A percentile compares a stretch with the other conserved stretches of the same genome.
Evolutionary conservation across 92 coral and sea anemone genomes (phyloP).

Genomic region (Anthopleura xanthogrammica): DNA sequence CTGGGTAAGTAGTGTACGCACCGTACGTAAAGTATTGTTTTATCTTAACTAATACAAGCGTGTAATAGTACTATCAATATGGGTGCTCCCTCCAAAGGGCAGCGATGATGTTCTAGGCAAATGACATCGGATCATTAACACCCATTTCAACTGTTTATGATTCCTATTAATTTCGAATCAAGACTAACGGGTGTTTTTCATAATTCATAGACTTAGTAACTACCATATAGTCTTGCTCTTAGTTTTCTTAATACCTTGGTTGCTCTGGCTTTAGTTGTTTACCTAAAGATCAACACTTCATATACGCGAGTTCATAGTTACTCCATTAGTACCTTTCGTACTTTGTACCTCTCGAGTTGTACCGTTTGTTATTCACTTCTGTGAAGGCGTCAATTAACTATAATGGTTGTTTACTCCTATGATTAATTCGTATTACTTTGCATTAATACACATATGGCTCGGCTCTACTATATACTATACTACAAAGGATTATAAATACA

Average conservation of each 20-base stretch:
- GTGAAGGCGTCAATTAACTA: not conserved
- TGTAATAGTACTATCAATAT: not conserved
- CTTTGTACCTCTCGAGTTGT: not conserved
- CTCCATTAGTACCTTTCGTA: not conserved
- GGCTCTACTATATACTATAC: not conserved
- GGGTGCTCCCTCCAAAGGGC: not conserved
- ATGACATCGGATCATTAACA: not conserved
- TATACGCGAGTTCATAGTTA: not conserved
- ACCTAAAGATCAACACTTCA: not conserved
- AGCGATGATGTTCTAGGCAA: not conserved
- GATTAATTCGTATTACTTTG: not conserved
- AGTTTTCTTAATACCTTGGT: not conserved
- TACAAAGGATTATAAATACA: not conserved
- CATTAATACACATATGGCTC: not conserved
- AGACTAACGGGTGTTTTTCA: not conserved
- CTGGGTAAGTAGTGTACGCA: slow-evolving; percentile 1
- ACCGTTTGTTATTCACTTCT: not conserved
- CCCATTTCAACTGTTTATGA: not conserved
- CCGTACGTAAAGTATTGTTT: not conserved
- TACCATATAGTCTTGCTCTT: not conserved
- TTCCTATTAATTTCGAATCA: not conserved
- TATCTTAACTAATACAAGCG: not conserved
- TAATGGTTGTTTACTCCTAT: not conserved
- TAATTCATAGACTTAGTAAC: not conserved
- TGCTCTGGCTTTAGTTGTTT: not conserved